Conservation (phyloP, 2,113 vertebrate genomes). For the Hylia prasina region DNA sequence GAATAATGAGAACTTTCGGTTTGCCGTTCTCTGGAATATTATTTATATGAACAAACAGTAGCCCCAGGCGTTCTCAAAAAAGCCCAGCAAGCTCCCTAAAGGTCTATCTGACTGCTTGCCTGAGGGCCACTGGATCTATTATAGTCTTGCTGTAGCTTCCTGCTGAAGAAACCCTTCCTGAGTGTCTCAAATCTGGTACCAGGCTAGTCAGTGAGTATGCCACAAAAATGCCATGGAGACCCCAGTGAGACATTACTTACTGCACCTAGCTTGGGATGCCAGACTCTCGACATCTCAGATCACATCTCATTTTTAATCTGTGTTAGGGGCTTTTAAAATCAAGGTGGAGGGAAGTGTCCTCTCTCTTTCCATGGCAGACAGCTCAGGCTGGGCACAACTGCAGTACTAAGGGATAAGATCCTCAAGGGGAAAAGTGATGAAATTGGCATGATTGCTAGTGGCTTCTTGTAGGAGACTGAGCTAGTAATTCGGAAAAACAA, state of each 20-base stretch:
- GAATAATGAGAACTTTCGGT: not conserved
- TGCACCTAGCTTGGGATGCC: not conserved
- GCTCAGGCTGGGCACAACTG: not conserved
- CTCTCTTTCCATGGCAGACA: not conserved
- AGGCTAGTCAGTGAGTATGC: not conserved
- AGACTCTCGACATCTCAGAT: constrained; percentile 5
- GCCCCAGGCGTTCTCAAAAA: not conserved
- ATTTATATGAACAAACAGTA: constrained; percentile 1
- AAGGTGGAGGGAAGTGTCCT: not conserved
- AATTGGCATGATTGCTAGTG: not conserved
- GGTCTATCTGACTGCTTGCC: not conserved
- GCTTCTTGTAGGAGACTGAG: not conserved
- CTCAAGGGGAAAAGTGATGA: not conserved
- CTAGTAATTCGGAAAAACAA: not conserved
- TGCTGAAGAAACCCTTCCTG: not conserved
- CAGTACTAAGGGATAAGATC: not conserved
- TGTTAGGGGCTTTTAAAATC: not conserved
- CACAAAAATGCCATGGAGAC: not conserved
- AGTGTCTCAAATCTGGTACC: not conserved
- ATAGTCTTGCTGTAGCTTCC: not conserved
- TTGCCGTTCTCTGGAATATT: not conserved
- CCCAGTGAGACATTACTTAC: not conserved
- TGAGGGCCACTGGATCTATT: not conserved
- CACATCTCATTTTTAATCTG: constrained; percentile 14
- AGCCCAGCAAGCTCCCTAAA: not conserved